These are phyloP conservation scores for Diphyllodes magnificus DNA, from an alignment of 2,113 vertebrate species.

Conservation along the genomic window DNA sequence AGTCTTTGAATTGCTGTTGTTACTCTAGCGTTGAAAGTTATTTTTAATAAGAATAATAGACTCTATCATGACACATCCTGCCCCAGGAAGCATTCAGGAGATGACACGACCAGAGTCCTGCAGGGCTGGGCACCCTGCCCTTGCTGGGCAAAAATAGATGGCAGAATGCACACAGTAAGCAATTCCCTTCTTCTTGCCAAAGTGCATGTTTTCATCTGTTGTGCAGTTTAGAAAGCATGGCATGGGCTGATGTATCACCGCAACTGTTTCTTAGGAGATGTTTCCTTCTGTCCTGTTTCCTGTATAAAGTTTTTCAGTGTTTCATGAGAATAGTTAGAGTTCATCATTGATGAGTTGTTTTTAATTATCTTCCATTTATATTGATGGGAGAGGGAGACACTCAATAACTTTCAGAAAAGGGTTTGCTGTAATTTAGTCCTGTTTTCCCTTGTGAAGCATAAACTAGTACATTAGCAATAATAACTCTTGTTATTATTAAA, in stretches of 20 bases:
- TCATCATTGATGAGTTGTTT: neutral
- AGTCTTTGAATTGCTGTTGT: neutral
- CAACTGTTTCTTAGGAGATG: neutral
- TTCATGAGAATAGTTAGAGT: neutral
- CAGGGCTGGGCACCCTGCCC: neutral
- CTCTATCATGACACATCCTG: neutral
- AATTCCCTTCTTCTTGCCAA: neutral
- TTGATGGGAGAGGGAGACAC: neutral
- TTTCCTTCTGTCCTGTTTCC: neutral
- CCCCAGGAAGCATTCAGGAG: neutral
- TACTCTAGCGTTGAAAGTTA: neutral
- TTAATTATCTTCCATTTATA: neutral
- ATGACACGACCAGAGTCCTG: neutral
- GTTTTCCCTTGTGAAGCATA: neutral
- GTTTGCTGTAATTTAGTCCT: neutral
- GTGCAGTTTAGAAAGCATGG: neutral
- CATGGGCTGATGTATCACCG: accelerated
- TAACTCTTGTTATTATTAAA: neutral
- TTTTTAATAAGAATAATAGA: neutral
- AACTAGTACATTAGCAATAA: neutral
- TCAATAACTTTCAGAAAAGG: neutral
- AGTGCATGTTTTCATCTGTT: neutral
- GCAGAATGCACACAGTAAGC: neutral
- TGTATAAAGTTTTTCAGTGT: neutral
- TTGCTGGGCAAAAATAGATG: neutral